These are phyloP conservation scores for Delichon dasypus DNA, from an alignment of 2,797 vertebrate genomes.

Conservation along the genomic window DNA sequence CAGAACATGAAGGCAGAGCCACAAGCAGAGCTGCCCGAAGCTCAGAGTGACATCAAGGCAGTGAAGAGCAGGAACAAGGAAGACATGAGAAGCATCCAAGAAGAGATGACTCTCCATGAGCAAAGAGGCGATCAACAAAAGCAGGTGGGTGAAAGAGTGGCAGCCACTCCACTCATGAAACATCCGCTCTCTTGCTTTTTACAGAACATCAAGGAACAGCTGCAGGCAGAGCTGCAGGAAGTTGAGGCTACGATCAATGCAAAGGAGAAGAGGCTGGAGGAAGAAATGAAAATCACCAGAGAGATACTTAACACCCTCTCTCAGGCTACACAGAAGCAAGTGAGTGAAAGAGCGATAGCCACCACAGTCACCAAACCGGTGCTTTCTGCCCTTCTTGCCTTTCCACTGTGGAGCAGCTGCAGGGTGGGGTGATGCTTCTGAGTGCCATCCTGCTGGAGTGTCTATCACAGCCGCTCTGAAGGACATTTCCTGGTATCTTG, in stretches of 20 bases:
- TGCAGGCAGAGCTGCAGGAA: not conserved
- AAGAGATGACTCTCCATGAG: not conserved
- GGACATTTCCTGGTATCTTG: not conserved
- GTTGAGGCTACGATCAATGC: not conserved
- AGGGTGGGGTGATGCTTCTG: not conserved
- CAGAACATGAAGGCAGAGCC: not conserved
- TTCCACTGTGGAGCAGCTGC: not conserved
- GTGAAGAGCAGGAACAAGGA: not conserved
- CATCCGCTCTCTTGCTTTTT: not conserved
- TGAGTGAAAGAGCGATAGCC: not conserved
- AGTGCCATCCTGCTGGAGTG: not conserved
- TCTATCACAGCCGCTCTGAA: not conserved
- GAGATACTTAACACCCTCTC: accelerated
- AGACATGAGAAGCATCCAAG: not conserved
- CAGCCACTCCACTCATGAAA: not conserved
- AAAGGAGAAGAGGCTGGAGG: not conserved
- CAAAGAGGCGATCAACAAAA: not conserved
- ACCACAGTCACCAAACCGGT: not conserved
- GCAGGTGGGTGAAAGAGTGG: not conserved
- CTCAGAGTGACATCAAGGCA: too few species aligned
- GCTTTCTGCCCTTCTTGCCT: not conserved
- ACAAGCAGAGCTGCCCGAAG: not conserved
- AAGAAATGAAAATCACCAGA: not conserved
- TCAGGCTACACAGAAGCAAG: not conserved
- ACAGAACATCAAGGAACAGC: too few species aligned